Base-by-base conservation (phyloP, 1,140 invertebrate genomes). In the Bilobella aurantiaca region DNA sequence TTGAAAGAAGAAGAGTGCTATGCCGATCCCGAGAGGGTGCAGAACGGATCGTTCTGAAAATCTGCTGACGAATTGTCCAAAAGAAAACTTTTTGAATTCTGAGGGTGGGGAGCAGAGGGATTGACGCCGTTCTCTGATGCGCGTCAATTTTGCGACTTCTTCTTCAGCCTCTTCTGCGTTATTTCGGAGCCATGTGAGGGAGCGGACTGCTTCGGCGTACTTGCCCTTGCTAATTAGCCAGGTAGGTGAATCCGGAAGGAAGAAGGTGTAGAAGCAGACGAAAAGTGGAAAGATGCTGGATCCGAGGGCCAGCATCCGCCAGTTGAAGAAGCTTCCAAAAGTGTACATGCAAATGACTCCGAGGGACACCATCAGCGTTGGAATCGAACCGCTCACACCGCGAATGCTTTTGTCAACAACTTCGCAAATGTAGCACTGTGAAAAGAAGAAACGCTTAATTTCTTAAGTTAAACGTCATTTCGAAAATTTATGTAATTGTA, bases 1-100 rank as follows among this genome's bases (percentile, higher is more conserved):
- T 75, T 90, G 87, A 73, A 89, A 85, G 69, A 86, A 82, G 76
- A 91, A 88, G 64, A 86, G 83, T 0, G 76, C 76, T 18, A 85
- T 76, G 70, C 87, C 80, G 3, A 91, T 81, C 0, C 80, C 27
- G 18, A 88, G 80, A 0, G 87, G 86, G 49, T 85, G 82, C 56
- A 85, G 75, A 1, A 82, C 81, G 27, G 78, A 79, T 0, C 80
- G 79, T 3, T 63, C 78, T 76, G 0, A 74, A 37, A 27, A 82
- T 66, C 27, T 77, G 28, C 16, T 29, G 16, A 59, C 8, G 16
- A 16, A 16, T 21, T 29, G 16, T 8, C 14, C 3, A 12, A 30
- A 18, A 3, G 58, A 42, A 42, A 42, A 42, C 34, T 42, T 42
- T 18, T 42, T 59, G 28, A 28, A 28, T 21, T 16, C 27, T 16